Percentiles rank a stretch among this genome's conserved stretches.
phyloP scores from a whole-genome alignment of 92 coral and sea anemone genomes.

The Palythoa grandiflora region DNA sequence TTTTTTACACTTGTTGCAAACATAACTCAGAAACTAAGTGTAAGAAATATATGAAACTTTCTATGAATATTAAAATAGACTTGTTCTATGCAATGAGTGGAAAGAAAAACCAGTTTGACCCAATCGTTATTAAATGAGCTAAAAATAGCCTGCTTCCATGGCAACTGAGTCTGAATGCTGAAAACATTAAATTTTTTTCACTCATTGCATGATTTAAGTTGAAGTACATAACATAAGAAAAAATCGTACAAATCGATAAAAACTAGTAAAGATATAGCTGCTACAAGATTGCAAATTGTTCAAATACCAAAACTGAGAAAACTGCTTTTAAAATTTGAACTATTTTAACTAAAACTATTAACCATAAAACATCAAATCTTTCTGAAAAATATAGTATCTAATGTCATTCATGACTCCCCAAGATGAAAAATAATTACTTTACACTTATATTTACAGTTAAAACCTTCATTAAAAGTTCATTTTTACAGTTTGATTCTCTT shows the following conservation, averaged over 20 bases:
- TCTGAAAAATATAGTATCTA: background rate
- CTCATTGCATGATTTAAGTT: conserved; percentile 47
- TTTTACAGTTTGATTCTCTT: conserved; percentile 17
- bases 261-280: conserved; percentile 29
- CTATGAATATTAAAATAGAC: background rate
- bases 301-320: conserved; percentile 17
- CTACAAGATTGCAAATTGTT: conserved; percentile 9
- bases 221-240: conserved; percentile 51
- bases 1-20: conserved; percentile 42
- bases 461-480: conserved; percentile 4
- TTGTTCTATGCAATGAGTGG: conserved; percentile 27
- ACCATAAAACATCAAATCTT: conserved; percentile 21
- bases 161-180: conserved; percentile 24
- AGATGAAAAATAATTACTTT: conserved; percentile 13
- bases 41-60: conserved; percentile 19
- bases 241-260: conserved; percentile 50
- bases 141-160: conserved; percentile 54
- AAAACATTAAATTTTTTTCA: conserved; percentile 27
- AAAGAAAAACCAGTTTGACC: conserved; percentile 23
- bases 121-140: conserved; percentile 23
- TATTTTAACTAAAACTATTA: conserved; percentile 16
- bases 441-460: conserved; percentile 7
- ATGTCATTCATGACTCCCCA: conserved; percentile 1
- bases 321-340: conserved; percentile 4
- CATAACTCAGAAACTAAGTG: conserved; percentile 33